Percentiles rank a stretch among this genome's conserved stretches.
Evolutionary conservation across 2,113 vertebrate species (phyloP).

Genomic region (Apaloderma vittatum): DNA sequence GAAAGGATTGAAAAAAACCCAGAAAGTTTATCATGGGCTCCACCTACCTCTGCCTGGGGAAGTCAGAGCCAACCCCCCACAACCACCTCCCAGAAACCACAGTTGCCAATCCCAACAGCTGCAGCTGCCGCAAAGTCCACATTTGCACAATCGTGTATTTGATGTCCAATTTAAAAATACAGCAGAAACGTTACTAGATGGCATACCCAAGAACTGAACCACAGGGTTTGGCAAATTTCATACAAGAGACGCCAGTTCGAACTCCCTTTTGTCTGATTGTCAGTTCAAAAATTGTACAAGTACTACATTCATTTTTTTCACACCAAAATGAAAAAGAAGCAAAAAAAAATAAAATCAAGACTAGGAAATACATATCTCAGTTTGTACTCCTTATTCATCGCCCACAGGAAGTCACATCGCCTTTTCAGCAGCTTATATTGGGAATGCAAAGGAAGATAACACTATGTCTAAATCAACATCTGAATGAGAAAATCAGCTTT

Average conservation of each 20-base stretch:
- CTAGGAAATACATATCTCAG: background rate
- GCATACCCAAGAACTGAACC: background rate
- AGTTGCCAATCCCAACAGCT: background rate
- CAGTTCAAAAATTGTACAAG: background rate
- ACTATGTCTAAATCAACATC: background rate
- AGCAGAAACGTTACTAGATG: background rate
- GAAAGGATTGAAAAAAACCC: background rate
- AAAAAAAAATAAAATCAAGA: background rate
- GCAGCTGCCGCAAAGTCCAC: background rate
- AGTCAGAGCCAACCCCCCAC: background rate
- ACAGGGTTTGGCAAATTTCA: background rate
- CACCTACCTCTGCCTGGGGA: background rate
- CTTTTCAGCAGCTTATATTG: background rate
- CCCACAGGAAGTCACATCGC: background rate
- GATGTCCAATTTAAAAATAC: background rate
- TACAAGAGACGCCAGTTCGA: background rate
- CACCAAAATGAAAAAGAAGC: background rate
- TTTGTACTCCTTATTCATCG: background rate
- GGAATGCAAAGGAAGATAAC: background rate
- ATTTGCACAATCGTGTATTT: background rate
- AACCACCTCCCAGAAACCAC: background rate
- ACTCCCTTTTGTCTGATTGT: background rate
- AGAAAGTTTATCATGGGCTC: background rate
- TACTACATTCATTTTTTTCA: background rate
- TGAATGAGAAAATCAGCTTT: background rate